Evolutionary conservation across 2,888 invertebrate species (phyloP).

Genomic region (Onthophagus sagittarius): DNA sequence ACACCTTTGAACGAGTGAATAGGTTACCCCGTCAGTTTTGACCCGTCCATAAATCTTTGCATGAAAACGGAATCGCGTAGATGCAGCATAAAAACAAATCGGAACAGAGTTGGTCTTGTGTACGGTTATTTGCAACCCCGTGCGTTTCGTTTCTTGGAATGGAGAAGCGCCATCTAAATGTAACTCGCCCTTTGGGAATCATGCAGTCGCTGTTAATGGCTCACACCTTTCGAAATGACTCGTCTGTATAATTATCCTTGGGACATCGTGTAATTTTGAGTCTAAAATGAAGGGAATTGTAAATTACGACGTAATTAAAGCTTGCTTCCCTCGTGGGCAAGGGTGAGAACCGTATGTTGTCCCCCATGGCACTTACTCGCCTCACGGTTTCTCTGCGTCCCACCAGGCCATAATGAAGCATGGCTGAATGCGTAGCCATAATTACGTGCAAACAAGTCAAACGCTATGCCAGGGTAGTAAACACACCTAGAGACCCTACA

Average conservation of each 20-base stretch:
- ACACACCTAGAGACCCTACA: neutral
- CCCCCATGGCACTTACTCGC: conserved; percentile 9
- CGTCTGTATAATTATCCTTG: conserved; percentile 18
- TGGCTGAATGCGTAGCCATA: conserved; percentile 43
- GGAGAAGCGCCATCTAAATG: neutral
- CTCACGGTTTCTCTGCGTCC: neutral
- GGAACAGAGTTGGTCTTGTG: neutral
- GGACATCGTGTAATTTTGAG: conserved; percentile 26
- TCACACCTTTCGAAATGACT: conserved; percentile 2
- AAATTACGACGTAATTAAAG: conserved; percentile 44
- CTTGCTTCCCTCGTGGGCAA: conserved; percentile 27
- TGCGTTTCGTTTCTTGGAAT: neutral
- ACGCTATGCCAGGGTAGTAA: neutral
- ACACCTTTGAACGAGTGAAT: neutral
- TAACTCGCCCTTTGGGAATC: neutral
- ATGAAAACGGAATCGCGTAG: neutral
- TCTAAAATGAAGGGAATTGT: conserved; percentile 40
- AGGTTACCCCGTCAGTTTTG: neutral
- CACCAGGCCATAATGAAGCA: conserved; percentile 37
- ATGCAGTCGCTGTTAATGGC: neutral
- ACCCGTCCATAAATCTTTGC: neutral
- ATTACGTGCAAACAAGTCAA: conserved; percentile 45
- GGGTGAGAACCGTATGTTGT: conserved; percentile 3
- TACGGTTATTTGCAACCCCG: neutral
- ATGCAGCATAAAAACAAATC: neutral